Percentiles rank a stretch among this genome's conserved stretches.
These are phyloP conservation scores for Anoura caudifer DNA, from an alignment of 2,113 vertebrate species.

Conservation along the genomic window DNA sequence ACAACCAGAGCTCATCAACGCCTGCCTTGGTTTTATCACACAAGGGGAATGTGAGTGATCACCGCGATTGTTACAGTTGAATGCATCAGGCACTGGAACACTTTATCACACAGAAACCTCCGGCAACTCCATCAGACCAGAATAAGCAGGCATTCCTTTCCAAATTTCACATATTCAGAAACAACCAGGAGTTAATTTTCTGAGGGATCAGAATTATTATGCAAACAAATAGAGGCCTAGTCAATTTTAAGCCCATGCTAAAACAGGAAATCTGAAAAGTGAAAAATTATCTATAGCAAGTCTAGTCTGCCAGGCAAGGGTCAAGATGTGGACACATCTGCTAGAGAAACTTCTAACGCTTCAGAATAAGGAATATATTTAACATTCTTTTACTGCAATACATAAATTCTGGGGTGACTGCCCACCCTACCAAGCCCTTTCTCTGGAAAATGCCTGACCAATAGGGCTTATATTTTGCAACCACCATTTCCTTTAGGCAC, in stretches of 20 bases:
- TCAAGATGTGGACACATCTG: not conserved
- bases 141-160: not conserved
- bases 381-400: not conserved
- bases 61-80: not conserved
- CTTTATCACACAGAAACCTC: not conserved
- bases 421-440: not conserved
- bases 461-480: not conserved
- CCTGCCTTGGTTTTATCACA: not conserved
- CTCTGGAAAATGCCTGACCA: not conserved
- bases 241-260: not conserved
- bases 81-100: not conserved
- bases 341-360: not conserved
- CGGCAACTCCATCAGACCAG: not conserved
- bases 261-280: not conserved
- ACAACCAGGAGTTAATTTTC: not conserved
- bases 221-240: not conserved
- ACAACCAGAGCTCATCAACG: not conserved
- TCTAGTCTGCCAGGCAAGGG: not conserved
- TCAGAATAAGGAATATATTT: not conserved
- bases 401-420: not conserved
- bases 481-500: not conserved
- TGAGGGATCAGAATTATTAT: not conserved
- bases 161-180: not conserved
- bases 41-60: not conserved
- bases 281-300: not conserved